Base-by-base conservation (phyloP, 2,797 vertebrate genomes). In the Bradypodion pumilum region DNA sequence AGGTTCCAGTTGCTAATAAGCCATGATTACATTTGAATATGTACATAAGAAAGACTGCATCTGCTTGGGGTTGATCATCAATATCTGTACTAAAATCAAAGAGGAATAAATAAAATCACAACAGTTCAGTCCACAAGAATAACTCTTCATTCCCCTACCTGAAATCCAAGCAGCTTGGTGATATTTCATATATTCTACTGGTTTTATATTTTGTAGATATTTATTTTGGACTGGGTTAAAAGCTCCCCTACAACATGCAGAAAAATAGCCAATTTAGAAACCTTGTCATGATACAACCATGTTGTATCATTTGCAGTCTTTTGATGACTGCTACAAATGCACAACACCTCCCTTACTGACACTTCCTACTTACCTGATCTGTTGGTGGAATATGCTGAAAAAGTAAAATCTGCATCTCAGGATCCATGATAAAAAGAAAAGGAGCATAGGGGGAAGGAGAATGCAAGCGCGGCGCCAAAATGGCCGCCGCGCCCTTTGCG, bases 61-160 rank as follows among this genome's bases (percentile, higher is more conserved):
- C 59, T 80, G 1, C 62, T 77, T 79, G 46, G 84, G 87, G 86
- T 44, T 88, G 74, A 82, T 86, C 32, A 86, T 81, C 40, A 52
- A 16, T 65, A 79, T 13, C 40, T 86, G 29, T 65, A 25, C 60
- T 84, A 81, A 89, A 90, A 85, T 44, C 70, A 85, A 56, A 83
- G 10, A 77, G 10, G 49, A 85, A 40, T 5, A 80, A 85, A 87
- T 87, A 13, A 65, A 69, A 85, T 62, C 40, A 74, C 16, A 69
- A 42, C 37, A 82, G 75, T 70, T 73, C 7, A 0, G 35, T 63
- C 86, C n/a, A n/a, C 81, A 85, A 86, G 86, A 73, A 63, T 84
- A 82, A 27, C 3, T 56, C 52, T 70, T 62, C 27, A 21, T 82
- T 63, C 81, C 70, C 5, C 35, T 15, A 65, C 32, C 40, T 21